phyloP scores from a whole-genome alignment of 2,888 invertebrate genomes.

The Drosophila lutescens region DNA sequence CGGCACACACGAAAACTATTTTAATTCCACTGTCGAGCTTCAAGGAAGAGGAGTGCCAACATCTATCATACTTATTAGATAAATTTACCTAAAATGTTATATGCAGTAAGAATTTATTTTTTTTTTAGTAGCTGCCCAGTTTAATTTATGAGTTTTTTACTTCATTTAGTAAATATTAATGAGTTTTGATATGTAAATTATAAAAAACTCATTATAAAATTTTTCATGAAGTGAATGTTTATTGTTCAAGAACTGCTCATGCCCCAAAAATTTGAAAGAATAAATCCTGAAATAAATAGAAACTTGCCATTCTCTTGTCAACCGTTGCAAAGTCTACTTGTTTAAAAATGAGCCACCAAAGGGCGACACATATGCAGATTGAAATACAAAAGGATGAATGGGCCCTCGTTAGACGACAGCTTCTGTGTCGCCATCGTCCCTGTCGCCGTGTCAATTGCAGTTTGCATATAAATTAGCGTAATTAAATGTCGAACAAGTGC shows the following conservation, averaged over 20 bases:
- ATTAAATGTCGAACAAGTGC: constrained; percentile 64
- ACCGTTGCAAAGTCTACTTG: not conserved
- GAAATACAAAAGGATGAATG: not conserved
- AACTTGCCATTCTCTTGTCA: not conserved
- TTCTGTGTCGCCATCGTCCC: constrained; percentile 10
- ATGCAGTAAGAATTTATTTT: too few relatives aligned
- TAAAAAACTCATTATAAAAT: too few relatives aligned
- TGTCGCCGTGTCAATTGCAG: constrained; percentile 53
- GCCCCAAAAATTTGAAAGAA: too few relatives aligned
- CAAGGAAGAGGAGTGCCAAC: not conserved
- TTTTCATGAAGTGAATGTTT: too few relatives aligned
- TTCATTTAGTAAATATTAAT: too few relatives aligned
- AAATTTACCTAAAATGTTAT: too few relatives aligned
- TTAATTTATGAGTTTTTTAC: too few relatives aligned
- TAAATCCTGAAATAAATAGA: not conserved
- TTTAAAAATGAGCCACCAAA: not conserved
- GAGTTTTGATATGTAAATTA: too few relatives aligned
- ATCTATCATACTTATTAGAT: not conserved
- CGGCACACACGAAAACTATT: not conserved
- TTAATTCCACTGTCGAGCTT: not conserved
- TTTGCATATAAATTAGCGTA: constrained; percentile 65
- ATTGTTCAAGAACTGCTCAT: too few relatives aligned
- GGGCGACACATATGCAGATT: not conserved
- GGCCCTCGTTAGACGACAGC: constrained; percentile 4
- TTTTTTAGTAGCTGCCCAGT: too few relatives aligned